These are phyloP conservation scores for Actinemys pallida DNA, from an alignment of 2,113 vertebrate genomes.

Conservation along the genomic window DNA sequence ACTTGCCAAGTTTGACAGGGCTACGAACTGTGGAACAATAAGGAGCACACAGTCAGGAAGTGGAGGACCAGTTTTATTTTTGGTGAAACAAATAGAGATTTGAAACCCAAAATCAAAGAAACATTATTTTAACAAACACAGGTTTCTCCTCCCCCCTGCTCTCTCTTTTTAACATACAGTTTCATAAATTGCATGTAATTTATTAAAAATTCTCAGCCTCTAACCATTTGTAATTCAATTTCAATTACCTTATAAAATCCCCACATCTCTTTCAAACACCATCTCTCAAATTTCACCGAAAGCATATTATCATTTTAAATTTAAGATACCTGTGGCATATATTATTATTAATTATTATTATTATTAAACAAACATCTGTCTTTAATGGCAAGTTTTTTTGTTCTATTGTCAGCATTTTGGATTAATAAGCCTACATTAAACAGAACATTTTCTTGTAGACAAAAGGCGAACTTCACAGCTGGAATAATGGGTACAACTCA, in stretches of 20 bases:
- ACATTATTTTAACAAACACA: not conserved
- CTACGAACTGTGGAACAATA: not conserved
- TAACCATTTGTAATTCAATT: not conserved
- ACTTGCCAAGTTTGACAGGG: not conserved
- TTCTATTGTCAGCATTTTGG: not conserved
- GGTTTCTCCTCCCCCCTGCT: not conserved
- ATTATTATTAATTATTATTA: not conserved
- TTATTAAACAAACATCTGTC: not conserved
- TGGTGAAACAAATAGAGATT: not conserved
- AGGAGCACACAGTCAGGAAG: not conserved
- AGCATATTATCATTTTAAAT: not conserved
- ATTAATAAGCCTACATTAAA: not conserved
- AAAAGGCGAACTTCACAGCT: not conserved
- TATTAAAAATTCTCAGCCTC: not conserved
- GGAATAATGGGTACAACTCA: not conserved
- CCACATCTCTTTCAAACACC: not conserved
- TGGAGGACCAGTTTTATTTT: not conserved
- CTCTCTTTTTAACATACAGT: not conserved
- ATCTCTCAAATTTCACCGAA: not conserved
- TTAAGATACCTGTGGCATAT: not conserved
- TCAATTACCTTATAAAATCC: not conserved
- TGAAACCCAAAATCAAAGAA: not conserved
- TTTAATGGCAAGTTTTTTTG: not conserved
- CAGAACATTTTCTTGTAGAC: not conserved
- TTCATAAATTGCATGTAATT: not conserved